A percentile compares a stretch with the other conserved stretches of the same genome.
These are phyloP conservation scores for Hesperia comma DNA, from an alignment of 2,888 invertebrate genomes.

Conservation along the genomic window DNA sequence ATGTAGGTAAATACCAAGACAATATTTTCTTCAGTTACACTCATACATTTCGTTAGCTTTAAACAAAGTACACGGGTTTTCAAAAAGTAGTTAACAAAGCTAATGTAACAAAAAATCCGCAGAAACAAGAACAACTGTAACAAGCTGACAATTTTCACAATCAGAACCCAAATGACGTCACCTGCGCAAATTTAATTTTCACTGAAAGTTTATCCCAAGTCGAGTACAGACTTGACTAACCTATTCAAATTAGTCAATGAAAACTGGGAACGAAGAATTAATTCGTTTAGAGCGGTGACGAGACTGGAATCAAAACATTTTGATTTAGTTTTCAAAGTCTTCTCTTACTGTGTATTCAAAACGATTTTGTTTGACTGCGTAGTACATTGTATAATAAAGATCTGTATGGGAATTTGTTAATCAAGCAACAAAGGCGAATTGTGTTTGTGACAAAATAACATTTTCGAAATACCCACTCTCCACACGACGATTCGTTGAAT, in stretches of 20 bases:
- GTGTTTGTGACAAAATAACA: too few relatives aligned
- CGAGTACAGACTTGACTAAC: slow-evolving; percentile 27
- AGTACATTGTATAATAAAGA: too few relatives aligned
- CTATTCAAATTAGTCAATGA: slow-evolving; percentile 32
- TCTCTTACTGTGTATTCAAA: background rate
- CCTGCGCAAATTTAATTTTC: slow-evolving; percentile 20
- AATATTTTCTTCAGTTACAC: too few relatives aligned
- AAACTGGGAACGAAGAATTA: slow-evolving; percentile 25
- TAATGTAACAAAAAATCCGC: too few relatives aligned
- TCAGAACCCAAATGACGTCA: slow-evolving; percentile 10
- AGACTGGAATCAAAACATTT: slow-evolving; percentile 20
- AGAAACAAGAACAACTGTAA: background rate
- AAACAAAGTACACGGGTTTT: background rate
- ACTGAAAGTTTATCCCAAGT: slow-evolving; percentile 17
- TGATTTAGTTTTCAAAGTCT: slow-evolving; percentile 1
- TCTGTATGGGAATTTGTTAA: too few relatives aligned
- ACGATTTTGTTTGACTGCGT: background rate
- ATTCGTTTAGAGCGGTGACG: slow-evolving; percentile 24
- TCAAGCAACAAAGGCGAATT: too few relatives aligned
- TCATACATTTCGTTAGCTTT: too few relatives aligned
- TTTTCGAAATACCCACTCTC: too few relatives aligned
- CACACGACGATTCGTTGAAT: too few relatives aligned
- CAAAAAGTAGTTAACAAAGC: background rate
- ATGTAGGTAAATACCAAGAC: too few relatives aligned
- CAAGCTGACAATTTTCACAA: slow-evolving; percentile 2